Percentiles rank a stretch among this genome's conserved stretches.
These are phyloP conservation scores for Carlito syrichta DNA, from an alignment of 2,113 vertebrate genomes.

Conservation along the genomic window DNA sequence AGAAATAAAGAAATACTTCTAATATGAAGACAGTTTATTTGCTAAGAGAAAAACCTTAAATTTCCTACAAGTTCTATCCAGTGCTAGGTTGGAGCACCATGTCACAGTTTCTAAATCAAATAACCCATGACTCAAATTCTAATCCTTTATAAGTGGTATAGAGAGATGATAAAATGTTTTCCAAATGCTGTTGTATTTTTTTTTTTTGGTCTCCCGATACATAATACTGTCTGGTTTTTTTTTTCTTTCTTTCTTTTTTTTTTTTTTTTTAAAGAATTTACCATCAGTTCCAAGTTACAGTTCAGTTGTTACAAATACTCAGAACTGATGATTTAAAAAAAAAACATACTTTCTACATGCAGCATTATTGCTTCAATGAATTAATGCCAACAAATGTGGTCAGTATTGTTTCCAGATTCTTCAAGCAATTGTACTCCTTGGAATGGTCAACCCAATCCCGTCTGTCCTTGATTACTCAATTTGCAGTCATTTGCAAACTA, in stretches of 20 bases:
- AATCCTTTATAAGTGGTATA: conserved; percentile 32
- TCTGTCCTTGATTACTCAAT: conserved; percentile 52
- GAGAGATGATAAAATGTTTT: conserved; percentile 62
- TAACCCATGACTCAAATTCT: conserved; percentile 50
- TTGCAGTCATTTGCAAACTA: conserved; percentile 43
- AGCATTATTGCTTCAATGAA: conserved; percentile 57
- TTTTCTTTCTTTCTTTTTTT: background rate
- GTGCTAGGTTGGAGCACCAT: background rate
- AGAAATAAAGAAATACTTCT: conserved; percentile 6
- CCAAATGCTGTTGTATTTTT: conserved; percentile 56
- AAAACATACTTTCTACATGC: conserved; percentile 36
- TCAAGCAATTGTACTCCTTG: conserved; percentile 8
- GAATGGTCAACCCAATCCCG: background rate
- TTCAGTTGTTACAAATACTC: conserved; percentile 60
- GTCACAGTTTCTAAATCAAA: conserved; percentile 57
- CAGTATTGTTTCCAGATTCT: conserved; percentile 72
- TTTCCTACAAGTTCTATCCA: background rate
- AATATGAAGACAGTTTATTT: conserved; percentile 9
- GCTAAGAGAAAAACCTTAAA: conserved; percentile 11
- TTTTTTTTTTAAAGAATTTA: conserved; percentile 49
- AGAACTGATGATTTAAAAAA: conserved; percentile 35
- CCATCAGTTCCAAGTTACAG: conserved; percentile 63
- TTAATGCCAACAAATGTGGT: conserved; percentile 68
- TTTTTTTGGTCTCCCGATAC: conserved; percentile 9
- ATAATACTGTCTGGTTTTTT: background rate